Percentiles rank a stretch among this genome's conserved stretches.
phyloP scores from a whole-genome alignment of 2,113 vertebrate species.

The Morone chrysops region DNA sequence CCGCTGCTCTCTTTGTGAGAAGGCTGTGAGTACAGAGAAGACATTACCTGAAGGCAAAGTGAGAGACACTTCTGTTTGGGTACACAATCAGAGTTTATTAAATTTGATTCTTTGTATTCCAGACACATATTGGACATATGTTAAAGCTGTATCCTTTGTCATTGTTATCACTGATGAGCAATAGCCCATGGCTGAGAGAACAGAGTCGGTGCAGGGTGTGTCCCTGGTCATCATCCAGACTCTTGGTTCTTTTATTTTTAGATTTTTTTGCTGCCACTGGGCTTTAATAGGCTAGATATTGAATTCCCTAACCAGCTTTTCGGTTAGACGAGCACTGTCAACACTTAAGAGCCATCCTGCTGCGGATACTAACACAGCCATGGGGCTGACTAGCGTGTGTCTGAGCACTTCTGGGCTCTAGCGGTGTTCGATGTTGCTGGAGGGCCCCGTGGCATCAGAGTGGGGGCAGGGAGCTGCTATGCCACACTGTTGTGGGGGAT shows the following conservation, averaged over 20 bases:
- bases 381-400: slow-evolving; percentile 42
- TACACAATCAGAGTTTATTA: slow-evolving; percentile 5
- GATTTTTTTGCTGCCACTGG: background rate
- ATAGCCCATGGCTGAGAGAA: slow-evolving; percentile 18
- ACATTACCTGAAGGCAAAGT: slow-evolving; percentile 31
- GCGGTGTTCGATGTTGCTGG: slow-evolving; percentile 7
- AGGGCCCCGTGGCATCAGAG: slow-evolving; percentile 21
- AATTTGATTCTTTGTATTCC: background rate
- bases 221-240: background rate
- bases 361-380: slow-evolving; percentile 47
- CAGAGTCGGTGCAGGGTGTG: background rate
- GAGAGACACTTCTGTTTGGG: slow-evolving; percentile 21
- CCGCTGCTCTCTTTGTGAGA: background rate
- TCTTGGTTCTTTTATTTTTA: slow-evolving; percentile 41
- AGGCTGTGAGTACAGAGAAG: slow-evolving; percentile 26
- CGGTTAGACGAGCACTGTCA: slow-evolving; percentile 30
- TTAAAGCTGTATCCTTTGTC: slow-evolving; percentile 8
- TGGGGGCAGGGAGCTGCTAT: slow-evolving; percentile 33
- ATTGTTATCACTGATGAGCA: slow-evolving; percentile 15
- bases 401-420: slow-evolving; percentile 25
- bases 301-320: slow-evolving; percentile 49
- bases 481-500: slow-evolving; percentile 34
- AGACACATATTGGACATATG: slow-evolving; percentile 1
- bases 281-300: slow-evolving; percentile 40
- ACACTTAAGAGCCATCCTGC: slow-evolving; percentile 41